A percentile compares a stretch with the other conserved stretches of the same genome.
These are phyloP conservation scores for Chloromyia formosa DNA, from an alignment of 2,888 invertebrate genomes.

Conservation along the genomic window DNA sequence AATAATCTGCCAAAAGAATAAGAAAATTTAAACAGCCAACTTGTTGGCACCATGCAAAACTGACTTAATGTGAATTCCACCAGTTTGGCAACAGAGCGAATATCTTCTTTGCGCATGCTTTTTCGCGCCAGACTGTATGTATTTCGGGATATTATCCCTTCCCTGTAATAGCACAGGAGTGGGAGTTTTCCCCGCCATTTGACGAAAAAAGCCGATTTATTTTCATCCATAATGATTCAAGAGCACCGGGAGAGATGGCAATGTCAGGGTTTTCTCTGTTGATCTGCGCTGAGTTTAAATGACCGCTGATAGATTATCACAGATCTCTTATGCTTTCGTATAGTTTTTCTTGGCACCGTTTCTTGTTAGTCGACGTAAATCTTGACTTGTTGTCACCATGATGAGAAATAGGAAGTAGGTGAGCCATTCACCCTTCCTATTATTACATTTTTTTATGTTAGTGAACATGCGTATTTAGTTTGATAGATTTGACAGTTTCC, in stretches of 20 bases:
- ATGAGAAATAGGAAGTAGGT: constrained; percentile 27
- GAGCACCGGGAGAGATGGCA: constrained; percentile 12
- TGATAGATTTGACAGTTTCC: not conserved
- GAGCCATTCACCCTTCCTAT: constrained; percentile 36
- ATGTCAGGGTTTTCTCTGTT: constrained; percentile 43
- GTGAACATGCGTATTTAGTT: constrained; percentile 14
- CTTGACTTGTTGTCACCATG: constrained; percentile 12
- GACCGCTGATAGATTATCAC: constrained; percentile 13
- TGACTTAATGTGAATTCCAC: constrained; percentile 4
- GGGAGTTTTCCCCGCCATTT: not conserved
- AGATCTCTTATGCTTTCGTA: not conserved
- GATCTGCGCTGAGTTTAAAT: not conserved
- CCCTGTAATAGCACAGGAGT: not conserved
- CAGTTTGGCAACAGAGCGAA: constrained; percentile 31
- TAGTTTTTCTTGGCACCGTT: constrained; percentile 31
- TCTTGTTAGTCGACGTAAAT: not conserved
- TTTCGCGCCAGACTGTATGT: not conserved
- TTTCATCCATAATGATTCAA: not conserved
- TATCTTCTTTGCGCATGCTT: constrained; percentile 29
- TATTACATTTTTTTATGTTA: not conserved
- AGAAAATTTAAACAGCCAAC: too few relatives aligned
- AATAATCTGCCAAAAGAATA: too few relatives aligned
- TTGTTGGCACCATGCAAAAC: too few relatives aligned
- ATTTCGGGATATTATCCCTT: constrained; percentile 19
- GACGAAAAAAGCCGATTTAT: constrained; percentile 13